Evolutionary conservation across 1,140 invertebrate genomes (phyloP).

Genomic region (Caenorhabditis elegans): DNA sequence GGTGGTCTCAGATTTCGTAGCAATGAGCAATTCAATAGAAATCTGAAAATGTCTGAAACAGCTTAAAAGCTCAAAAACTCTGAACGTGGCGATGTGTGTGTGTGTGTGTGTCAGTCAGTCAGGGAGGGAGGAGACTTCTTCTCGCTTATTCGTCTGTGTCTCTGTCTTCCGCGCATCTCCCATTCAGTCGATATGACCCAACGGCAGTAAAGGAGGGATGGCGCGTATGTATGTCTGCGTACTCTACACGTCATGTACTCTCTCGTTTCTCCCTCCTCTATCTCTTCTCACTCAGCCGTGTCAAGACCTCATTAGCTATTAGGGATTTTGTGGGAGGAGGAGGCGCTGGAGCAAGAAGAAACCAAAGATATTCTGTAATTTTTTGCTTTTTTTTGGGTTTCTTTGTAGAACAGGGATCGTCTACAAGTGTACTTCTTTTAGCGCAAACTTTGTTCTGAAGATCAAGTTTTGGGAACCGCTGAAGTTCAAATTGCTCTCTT

Average conservation of each 20-base stretch:
- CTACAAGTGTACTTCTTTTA: no score
- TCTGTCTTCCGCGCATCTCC: slow-evolving; percentile 21
- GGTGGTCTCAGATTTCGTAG: slow-evolving; percentile 14
- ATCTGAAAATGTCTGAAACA: slow-evolving; percentile 14
- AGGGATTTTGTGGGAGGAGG: background rate
- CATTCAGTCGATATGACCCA: slow-evolving; percentile 25
- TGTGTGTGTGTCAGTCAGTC: no score
- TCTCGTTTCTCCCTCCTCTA: background rate
- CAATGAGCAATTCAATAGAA: no score
- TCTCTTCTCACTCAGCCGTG: no score
- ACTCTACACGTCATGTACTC: background rate
- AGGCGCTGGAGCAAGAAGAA: background rate
- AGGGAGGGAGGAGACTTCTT: background rate
- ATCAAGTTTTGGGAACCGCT: no score
- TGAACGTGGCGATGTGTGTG: background rate
- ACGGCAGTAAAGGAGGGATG: background rate
- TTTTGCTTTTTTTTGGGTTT: background rate
- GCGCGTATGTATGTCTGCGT: background rate
- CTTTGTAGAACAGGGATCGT: no score
- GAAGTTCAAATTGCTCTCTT: no score
- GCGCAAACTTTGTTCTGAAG: no score
- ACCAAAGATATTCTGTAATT: background rate
- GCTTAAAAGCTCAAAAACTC: no score
- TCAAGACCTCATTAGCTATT: slow-evolving; percentile 33
- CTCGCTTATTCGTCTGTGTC: background rate